Conservation (phyloP, 2,888 invertebrate species). For the Torymus texanus region DNA sequence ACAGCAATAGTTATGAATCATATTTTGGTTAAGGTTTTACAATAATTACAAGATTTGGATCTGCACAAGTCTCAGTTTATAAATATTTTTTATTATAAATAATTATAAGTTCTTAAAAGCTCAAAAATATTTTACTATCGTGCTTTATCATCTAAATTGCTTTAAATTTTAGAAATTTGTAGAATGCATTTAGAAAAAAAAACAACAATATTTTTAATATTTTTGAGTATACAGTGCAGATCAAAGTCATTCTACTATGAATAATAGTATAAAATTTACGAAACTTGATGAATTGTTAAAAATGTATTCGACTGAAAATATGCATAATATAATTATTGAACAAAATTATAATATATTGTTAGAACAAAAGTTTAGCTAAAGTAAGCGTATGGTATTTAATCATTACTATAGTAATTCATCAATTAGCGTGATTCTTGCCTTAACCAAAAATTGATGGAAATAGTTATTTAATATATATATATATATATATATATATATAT, state of each 20-base stretch:
- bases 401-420: constrained; percentile 15
- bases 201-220: not conserved
- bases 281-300: constrained; percentile 20
- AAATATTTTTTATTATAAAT: constrained; percentile 11
- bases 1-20: constrained; percentile 31
- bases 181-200: no score
- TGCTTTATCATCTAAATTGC: constrained; percentile 24
- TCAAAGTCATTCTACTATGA: constrained; percentile 15
- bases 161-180: constrained; percentile 9
- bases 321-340: not conserved
- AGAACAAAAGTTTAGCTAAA: not conserved
- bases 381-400: constrained; percentile 15
- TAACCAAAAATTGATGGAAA: constrained; percentile 44
- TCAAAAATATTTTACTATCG: constrained; percentile 26
- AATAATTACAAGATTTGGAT: constrained; percentile 11
- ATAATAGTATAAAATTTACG: constrained; percentile 3
- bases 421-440: constrained; percentile 26
- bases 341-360: not conserved
- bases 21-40: constrained; percentile 44
- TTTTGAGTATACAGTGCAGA: not conserved
- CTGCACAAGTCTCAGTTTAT: constrained; percentile 9
- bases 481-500: no score
- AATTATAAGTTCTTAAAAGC: constrained; percentile 30
- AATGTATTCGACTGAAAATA: not conserved
- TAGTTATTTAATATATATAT: constrained; percentile 13